Conservation (phyloP, 2,888 invertebrate genomes). For the Mantis religiosa region DNA sequence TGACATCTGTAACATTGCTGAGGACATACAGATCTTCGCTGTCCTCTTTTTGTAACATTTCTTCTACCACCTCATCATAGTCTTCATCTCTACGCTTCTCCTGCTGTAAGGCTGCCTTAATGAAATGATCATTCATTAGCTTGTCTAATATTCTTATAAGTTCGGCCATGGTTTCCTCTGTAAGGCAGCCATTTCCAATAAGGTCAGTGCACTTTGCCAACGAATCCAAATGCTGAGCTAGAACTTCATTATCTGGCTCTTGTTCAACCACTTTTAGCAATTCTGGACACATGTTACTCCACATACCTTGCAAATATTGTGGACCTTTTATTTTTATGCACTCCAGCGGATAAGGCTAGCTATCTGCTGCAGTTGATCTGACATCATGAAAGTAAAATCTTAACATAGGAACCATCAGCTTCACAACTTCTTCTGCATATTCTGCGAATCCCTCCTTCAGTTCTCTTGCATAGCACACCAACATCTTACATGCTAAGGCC, state of each 20-base stretch:
- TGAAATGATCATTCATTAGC: slow-evolving; percentile 80
- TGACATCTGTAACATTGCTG: no score
- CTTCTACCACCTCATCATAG: slow-evolving; percentile 96
- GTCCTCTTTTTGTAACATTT: no score
- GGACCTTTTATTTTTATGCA: slow-evolving; percentile 76
- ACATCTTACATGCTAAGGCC: slow-evolving; percentile 93
- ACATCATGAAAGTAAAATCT: slow-evolving; percentile 94
- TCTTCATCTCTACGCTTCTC: slow-evolving; percentile 94
- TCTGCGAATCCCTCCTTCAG: slow-evolving; percentile 79
- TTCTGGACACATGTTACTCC: slow-evolving; percentile 84
- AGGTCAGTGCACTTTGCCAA: slow-evolving; percentile 87
- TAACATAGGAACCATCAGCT: slow-evolving; percentile 81
- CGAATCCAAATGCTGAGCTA: slow-evolving; percentile 75
- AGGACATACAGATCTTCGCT: no score
- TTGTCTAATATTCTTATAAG: slow-evolving; percentile 75
- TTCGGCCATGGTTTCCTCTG: slow-evolving; percentile 70
- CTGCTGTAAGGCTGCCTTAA: slow-evolving; percentile 78
- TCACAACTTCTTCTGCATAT: slow-evolving; percentile 75
- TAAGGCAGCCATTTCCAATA: slow-evolving; percentile 75
- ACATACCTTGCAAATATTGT: slow-evolving; percentile 67
- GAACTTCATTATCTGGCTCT: slow-evolving; percentile 86
- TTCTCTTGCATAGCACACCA: slow-evolving; percentile 91
- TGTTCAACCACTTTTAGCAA: slow-evolving; percentile 82
- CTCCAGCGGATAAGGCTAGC: slow-evolving; percentile 80
- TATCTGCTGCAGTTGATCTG: slow-evolving; percentile 88